Base-by-base conservation (phyloP, 2,888 invertebrate genomes). In the Monopis laevigella region DNA sequence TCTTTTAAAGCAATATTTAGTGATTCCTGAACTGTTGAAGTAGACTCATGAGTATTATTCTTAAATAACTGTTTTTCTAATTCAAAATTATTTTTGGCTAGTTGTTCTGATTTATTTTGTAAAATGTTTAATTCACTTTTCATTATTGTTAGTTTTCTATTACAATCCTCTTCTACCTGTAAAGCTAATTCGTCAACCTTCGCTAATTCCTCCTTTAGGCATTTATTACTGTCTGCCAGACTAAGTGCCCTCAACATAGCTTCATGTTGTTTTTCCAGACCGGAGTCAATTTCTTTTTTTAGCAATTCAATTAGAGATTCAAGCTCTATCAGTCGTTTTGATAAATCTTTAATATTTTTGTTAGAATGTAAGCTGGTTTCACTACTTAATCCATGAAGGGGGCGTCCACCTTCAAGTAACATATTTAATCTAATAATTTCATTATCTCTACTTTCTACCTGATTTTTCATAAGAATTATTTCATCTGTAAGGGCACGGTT, bases 221-320 rank as follows among this genome's bases (percentile, higher is more conserved):
- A 73, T 56, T 86, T 86, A 54, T 91, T 92, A 51, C 86, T 83
- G 49, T 89, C 88, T n/a, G 90, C 89, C 40, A 91, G 77, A 54
- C 81, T 81, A 30, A 92, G 67, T 3, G 92, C 91, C 49, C 88
- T 74, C 32, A 88, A 77, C 90, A 92, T 92, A 3, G 92, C 92
- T 59, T 92, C 91, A 62, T 92, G 92, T 55, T 89, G 88, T 53
- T 88, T 88, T 41, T 82, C 75, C 44, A 88, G 59, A 13, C 86
- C 77, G 49, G 82, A 86, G 67, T 67, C 85, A 32, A 73, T 47
- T 51, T 82, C 71, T 50, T 62, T 72, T 47, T 68, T 74, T 29
- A 80, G 73, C 26, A 66, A 57, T 42, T 86, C 83, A 53, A 88
- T 73, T 46, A 77, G 64, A 38, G 64, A 63, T 66, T 89, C 89